phyloP scores from a whole-genome alignment of 1,140 invertebrate genomes.

The Drosophila leontia region DNA sequence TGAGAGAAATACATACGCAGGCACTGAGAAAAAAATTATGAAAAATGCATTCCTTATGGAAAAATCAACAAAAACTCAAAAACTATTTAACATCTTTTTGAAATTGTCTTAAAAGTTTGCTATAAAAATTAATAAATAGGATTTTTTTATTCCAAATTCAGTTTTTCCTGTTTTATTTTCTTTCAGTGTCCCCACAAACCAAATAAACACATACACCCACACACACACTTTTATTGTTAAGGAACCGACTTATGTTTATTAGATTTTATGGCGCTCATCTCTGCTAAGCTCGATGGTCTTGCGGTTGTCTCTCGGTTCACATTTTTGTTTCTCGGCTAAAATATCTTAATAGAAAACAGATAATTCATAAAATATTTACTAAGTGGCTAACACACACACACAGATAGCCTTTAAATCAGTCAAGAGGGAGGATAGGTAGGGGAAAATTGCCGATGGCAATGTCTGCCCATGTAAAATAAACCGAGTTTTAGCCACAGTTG shows the following conservation, averaged over 20 bases:
- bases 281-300: constrained; percentile 36
- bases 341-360: constrained; percentile 82
- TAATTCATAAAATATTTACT: constrained; percentile 81
- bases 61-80: background rate
- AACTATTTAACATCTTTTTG: background rate
- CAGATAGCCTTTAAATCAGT: constrained; percentile 55
- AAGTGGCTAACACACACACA: constrained; percentile 54
- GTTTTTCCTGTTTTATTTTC: background rate
- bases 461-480: constrained; percentile 43
- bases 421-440: background rate
- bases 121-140: background rate
- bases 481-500: constrained; percentile 55
- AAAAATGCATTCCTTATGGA: background rate
- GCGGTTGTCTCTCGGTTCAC: constrained; percentile 44
- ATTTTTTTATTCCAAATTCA: background rate
- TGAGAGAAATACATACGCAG: constrained; percentile 23
- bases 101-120: background rate
- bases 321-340: constrained; percentile 56
- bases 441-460: constrained; percentile 40
- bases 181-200: constrained; percentile 5
- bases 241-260: constrained; percentile 75
- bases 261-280: constrained; percentile 67
- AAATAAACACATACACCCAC: constrained; percentile 11
- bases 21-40: background rate
- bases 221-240: constrained; percentile 21